Conservation (phyloP, 2,113 vertebrate species). For the Pogona vitticeps region DNA sequence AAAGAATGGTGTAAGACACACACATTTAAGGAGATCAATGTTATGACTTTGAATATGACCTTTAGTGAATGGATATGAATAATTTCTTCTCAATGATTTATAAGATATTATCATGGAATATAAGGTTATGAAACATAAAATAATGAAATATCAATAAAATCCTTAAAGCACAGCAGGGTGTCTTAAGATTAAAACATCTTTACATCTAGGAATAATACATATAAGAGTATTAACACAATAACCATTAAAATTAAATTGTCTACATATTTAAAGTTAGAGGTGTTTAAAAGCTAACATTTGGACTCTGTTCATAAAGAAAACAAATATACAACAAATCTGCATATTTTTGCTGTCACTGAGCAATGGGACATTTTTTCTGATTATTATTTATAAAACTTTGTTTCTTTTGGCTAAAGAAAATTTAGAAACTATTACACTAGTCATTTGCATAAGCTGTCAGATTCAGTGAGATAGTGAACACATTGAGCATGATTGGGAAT, state of each 20-base stretch:
- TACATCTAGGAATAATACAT: slow-evolving; percentile 4
- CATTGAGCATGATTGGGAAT: too few species aligned
- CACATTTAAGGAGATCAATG: background rate
- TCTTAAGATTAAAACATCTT: background rate
- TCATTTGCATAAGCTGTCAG: too few species aligned
- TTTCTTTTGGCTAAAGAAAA: too few species aligned
- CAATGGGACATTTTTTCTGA: too few species aligned
- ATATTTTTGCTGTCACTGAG: too few species aligned
- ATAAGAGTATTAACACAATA: background rate
- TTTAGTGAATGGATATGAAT: background rate
- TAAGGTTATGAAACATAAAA: background rate
- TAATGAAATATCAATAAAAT: background rate
- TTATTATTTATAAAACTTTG: too few species aligned
- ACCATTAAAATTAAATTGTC: background rate
- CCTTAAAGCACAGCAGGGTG: background rate
- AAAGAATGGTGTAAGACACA: background rate
- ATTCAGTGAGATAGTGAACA: too few species aligned
- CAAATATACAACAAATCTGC: too few species aligned
- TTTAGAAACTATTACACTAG: too few species aligned
- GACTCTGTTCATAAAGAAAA: background rate
- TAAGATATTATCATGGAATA: slow-evolving; percentile 5
- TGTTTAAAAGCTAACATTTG: background rate
- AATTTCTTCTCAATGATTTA: background rate
- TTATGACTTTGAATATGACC: background rate
- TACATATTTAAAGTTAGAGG: background rate